Base-by-base conservation (phyloP, 2,113 vertebrate genomes). In the Rhabdornis inornatus region DNA sequence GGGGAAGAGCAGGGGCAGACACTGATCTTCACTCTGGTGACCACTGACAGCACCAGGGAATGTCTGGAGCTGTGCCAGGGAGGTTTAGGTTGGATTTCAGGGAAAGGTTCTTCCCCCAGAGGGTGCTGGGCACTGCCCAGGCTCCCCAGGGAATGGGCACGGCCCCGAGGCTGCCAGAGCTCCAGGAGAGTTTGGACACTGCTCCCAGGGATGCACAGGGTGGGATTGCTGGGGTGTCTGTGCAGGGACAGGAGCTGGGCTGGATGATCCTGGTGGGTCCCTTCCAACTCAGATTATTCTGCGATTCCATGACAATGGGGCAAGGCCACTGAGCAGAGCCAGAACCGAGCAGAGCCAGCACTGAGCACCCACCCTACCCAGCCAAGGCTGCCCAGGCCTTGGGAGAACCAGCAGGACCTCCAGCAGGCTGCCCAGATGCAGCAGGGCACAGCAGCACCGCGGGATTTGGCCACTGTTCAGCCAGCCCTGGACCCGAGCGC, bases 301-400 rank as follows among this genome's bases (percentile, higher is more conserved):
- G 15, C 5, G 59, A 33, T 33, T 28, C 1, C 1, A 10, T 22
- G 39, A 7, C 0, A 0, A 24, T 7, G 31, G 35, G 20, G 4
- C 27, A 23, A 2, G 16, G 45, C 15, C 3, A 7, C 24, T 2
- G 7, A 49, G 39, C 52, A 30, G 2, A 33, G 31, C 6, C 64
- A 69, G 45, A 13, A 40, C 24, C 3, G 6, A 49, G 39, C 52
- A 30, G 2, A 33, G 31, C 6, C 64, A 50, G 45, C 7, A 4
- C 0, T 0, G 1, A 40, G 47, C 28, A n/a, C 44, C 35, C 50
- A 14, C 6, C 11, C 23, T 3, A 1, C 47, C 18, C 65, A 16
- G n/a, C 76, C 59, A 53, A 24, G 72, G 49, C 49, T 31, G 31
- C 33, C 76, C 66, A 35, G 28, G 27, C 16, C 61, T 13, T 16